Conservation (phyloP, 2,113 vertebrate species). For the Telmatochromis sp. region DNA sequence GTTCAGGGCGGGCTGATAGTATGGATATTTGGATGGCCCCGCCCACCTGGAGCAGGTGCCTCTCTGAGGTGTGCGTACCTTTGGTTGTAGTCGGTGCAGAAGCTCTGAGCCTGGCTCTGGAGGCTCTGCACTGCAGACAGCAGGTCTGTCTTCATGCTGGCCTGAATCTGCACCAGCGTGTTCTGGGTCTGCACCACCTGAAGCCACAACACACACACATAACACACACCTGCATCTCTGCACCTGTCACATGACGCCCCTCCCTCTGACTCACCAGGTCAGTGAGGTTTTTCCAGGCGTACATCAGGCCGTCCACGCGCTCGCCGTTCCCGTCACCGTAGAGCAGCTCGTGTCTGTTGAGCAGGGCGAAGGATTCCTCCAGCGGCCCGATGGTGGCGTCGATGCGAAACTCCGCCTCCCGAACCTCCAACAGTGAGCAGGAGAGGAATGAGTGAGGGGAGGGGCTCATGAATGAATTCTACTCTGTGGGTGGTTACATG, state of each 20-base stretch:
- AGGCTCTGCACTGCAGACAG: conserved; percentile 64
- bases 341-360: conserved; percentile 71
- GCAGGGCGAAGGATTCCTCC: conserved; percentile 77
- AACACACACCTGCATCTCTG: not conserved
- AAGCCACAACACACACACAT: not conserved
- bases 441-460: not conserved
- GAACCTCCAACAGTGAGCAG: conserved; percentile 22
- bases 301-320: conserved; percentile 74
- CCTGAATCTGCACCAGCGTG: conserved; percentile 70
- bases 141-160: conserved; percentile 76
- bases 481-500: not conserved
- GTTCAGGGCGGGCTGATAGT: fast-evolving
- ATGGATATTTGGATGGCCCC: fast-evolving
- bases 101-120: conserved; percentile 56
- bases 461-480: fast-evolving
- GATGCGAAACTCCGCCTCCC: conserved; percentile 72
- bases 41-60: not conserved
- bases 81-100: conserved; percentile 68
- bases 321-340: conserved; percentile 74
- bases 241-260: not conserved
- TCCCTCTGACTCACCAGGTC: conserved; percentile 60
- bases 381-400: conserved; percentile 72
- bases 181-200: conserved; percentile 74
- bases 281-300: conserved; percentile 76
- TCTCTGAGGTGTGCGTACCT: conserved; percentile 48